Evolutionary conservation across 2,888 invertebrate species (phyloP).

Genomic region (Parthenolecanium corni): DNA sequence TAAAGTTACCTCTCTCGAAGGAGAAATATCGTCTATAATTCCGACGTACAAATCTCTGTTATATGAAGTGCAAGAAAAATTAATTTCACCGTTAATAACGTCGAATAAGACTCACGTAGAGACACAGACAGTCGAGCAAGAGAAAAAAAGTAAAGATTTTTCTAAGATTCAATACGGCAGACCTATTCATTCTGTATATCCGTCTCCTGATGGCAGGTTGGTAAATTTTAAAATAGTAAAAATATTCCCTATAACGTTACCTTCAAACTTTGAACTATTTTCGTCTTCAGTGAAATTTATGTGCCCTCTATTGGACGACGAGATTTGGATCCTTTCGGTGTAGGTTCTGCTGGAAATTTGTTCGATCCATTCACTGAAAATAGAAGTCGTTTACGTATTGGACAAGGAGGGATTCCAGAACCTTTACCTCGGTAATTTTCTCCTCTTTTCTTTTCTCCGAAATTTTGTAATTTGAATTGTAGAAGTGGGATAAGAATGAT

Average conservation of each 20-base stretch:
- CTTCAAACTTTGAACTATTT: too few relatives aligned
- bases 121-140: conserved; percentile 37
- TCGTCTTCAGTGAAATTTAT: neutral
- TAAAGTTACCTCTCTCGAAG: conserved; percentile 45
- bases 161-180: neutral
- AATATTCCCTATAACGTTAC: neutral
- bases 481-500: too few relatives aligned
- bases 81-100: conserved; percentile 49
- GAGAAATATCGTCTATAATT: conserved; percentile 50
- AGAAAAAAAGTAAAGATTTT: conserved; percentile 36
- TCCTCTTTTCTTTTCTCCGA: too few relatives aligned
- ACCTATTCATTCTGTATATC: neutral
- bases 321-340: conserved; percentile 64
- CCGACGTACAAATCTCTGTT: conserved; percentile 53
- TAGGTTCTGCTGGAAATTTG: conserved; percentile 60
- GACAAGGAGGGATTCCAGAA: conserved; percentile 46
- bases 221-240: neutral
- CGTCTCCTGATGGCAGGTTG: neutral
- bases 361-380: conserved; percentile 48
- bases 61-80: conserved; percentile 50
- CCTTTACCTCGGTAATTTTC: conserved; percentile 48
- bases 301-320: conserved; percentile 49
- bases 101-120: conserved; percentile 41
- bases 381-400: conserved; percentile 33
- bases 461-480: too few relatives aligned